phyloP scores from a whole-genome alignment of 2,113 vertebrate species.

The Colistium nudipinnis region DNA sequence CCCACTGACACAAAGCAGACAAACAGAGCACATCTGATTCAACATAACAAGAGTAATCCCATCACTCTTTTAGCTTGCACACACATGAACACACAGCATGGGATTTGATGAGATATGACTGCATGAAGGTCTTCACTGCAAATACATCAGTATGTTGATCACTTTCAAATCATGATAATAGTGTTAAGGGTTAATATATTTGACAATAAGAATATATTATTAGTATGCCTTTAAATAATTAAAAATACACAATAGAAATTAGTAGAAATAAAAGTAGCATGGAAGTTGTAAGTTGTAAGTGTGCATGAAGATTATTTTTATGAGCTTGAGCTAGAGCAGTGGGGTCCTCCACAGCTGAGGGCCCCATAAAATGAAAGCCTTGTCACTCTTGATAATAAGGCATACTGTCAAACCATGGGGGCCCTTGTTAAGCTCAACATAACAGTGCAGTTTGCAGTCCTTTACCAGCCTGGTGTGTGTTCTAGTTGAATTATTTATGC shows the following conservation, averaged over 20 bases:
- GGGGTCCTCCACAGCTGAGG: neutral
- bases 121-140: neutral
- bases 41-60: conserved; percentile 69
- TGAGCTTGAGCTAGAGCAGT: neutral
- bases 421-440: too few species aligned
- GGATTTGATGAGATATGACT: too few species aligned
- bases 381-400: neutral
- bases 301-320: neutral
- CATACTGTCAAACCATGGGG: neutral
- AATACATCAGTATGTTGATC: too few species aligned
- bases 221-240: too few species aligned
- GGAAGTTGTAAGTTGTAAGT: neutral
- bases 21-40: conserved; percentile 73
- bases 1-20: conserved; percentile 65
- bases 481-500: neutral
- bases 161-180: too few species aligned
- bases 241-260: too few species aligned
- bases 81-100: conserved; percentile 12
- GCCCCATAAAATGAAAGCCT: neutral
- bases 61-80: conserved; percentile 38
- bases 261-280: neutral
- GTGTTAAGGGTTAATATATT: too few species aligned
- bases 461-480: neutral
- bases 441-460: neutral
- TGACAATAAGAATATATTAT: too few species aligned